Base-by-base conservation (phyloP, 2,797 vertebrate species). In the Pterois miles region DNA sequence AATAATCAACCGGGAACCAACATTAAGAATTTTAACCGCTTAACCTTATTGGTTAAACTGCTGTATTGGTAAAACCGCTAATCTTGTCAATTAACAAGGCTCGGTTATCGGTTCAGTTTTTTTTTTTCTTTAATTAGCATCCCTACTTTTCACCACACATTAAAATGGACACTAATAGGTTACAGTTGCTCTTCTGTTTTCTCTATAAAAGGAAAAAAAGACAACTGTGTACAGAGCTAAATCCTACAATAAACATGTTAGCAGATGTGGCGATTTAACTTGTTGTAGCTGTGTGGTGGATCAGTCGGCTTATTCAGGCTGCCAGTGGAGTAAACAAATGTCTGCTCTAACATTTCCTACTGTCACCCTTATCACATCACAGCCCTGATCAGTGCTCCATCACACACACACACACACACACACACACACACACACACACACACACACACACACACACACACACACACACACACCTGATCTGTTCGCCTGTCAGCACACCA, bases 401-500 rank as follows among this genome's bases (percentile, higher is more conserved):
- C 62, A 33, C 14, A 8, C 43, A 50, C 58, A 66, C 75, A 65
- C n/a, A 50, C 62, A 65, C 38, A 67, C 68, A 36, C 31, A 64
- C 18, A 58, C 57, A 46, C 43, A 67, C 48, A 40, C 22, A 76
- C n/a, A 64, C 59, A 58, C 38, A 66, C 8, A 69, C 34, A 73
- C 25, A 58, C 29, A 65, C 62, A 78, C 48, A 65, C 36, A 46
- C 58, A 65, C 46, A 54, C 33, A 57, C 25, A 67, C 65, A 60
- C 16, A 57, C 62, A 46, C 40, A 66, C 43, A 36, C n/a, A 76
- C 22, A 57, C 58, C 81, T 76, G 72, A 92, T 90, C 90, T 90
- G 89, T 86, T 88, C 33, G 84, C 86, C 83, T 93, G 89, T 92
- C 93, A 93, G 88, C 90, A 86, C 88, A 93, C 89, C 92, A 94